Conservation (phyloP, 2,888 invertebrate species). For the Strigamia crassipes region DNA sequence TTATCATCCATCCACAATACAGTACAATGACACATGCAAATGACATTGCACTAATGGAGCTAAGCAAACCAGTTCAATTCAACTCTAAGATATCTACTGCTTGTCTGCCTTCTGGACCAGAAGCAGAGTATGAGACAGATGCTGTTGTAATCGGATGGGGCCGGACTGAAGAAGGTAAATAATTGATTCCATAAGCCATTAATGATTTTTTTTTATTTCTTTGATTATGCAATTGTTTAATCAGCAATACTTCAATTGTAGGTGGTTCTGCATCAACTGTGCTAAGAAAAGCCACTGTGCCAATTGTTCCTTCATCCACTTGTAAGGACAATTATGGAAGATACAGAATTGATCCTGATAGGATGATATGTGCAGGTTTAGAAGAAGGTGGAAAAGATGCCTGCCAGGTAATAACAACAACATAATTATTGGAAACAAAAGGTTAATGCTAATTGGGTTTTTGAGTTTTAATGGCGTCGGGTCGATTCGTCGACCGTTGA, state of each 20-base stretch:
- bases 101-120: constrained; percentile 41
- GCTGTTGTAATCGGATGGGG: constrained; percentile 48
- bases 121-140: not conserved
- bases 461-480: too few species aligned
- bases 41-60: constrained; percentile 48
- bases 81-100: constrained; percentile 30
- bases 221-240: too few species aligned
- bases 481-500: too few species aligned
- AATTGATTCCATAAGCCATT: too few species aligned
- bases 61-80: constrained; percentile 44
- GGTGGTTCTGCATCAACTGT: constrained; percentile 33
- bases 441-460: too few species aligned
- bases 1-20: constrained; percentile 45
- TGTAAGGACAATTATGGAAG: constrained; percentile 46
- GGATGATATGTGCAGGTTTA: constrained; percentile 49
- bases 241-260: too few species aligned
- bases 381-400: constrained; percentile 48
- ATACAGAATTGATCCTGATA: constrained; percentile 46
- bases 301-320: constrained; percentile 42
- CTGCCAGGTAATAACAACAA: constrained; percentile 49
- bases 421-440: too few species aligned
- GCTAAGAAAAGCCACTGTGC: constrained; percentile 47
- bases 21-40: constrained; percentile 46
- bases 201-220: not conserved
- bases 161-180: constrained; percentile 48